Evolutionary conservation across 2,888 invertebrate species (phyloP), one percentile per base, ranked within the genome.

Genomic region (Herminia tarsipennalis): DNA sequence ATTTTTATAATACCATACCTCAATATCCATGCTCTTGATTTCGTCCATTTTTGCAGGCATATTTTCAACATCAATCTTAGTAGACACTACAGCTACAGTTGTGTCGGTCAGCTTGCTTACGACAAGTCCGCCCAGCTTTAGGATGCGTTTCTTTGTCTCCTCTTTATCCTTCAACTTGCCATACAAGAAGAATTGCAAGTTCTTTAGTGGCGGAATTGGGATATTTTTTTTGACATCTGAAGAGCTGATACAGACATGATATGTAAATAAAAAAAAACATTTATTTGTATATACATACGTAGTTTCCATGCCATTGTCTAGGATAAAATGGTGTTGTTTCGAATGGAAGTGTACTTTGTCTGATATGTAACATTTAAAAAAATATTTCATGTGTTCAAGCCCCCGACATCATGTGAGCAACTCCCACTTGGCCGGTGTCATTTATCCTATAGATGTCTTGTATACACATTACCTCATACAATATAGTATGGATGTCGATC

Each of bases 11-110:
- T n/a, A 20, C 13, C 9, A 22, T 56, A 90, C 91, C 81, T 97
- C 97, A 62, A 98, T 93, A 52, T 95, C 94, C 3, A 92, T 80
- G 0, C 92, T 86, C 76, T 94, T 88, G 0, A 95, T 96, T 44
- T 94, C 93, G 13, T 85, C 71, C 82, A 98, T 95, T 52, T 93
- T 93, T 12, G 86, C 86, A 1, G 87, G 83, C 91, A 94, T 94
- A 67, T 94, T 95, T 13, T 95, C 93, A 0, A 98, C 86, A 50
- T 96, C 95, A 5, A 88, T 92, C 72, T 87, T 73, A 1, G 93
- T 94, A 1, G 97, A 94, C 51, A 98, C 94, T 2, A 97, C 94
- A 3, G 96, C 97, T 21, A 95, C 95, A 0, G 94, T 83, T 12
- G 93, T 93, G 18, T 93, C 92, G 2, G 93, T 88, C 32, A 97